A percentile compares a stretch with the other conserved stretches of the same genome.
Evolutionary conservation across 2,888 invertebrate species (phyloP).

Genomic region (Campoplex capitator): DNA sequence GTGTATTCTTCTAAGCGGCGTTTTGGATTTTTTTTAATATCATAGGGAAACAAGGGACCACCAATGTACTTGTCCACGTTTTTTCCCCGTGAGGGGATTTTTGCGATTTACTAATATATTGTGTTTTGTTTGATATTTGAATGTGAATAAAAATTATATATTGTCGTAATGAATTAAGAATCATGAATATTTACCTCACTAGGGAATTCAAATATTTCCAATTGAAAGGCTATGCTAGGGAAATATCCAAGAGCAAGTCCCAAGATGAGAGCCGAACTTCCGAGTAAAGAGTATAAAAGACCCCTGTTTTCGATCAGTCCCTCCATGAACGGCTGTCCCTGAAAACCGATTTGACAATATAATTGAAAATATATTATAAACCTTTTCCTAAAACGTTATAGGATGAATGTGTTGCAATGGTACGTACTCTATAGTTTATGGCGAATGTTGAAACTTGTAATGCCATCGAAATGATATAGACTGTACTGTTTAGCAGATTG

Average conservation of each 20-base stretch:
- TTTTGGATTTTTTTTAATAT: too few relatives aligned
- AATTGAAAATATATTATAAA: not conserved
- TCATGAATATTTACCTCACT: slow-evolving; percentile 89
- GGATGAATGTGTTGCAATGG: not conserved
- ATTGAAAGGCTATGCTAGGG: slow-evolving; percentile 94
- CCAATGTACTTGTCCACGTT: too few relatives aligned
- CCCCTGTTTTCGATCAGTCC: slow-evolving; percentile 96
- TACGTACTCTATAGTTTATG: slow-evolving; percentile 97
- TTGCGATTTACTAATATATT: too few relatives aligned
- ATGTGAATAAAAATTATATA: not conserved
- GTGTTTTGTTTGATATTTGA: too few relatives aligned
- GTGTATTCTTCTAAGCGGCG: too few relatives aligned
- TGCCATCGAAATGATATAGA: slow-evolving; percentile 99
- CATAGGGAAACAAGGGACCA: too few relatives aligned
- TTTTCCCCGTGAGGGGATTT: too few relatives aligned
- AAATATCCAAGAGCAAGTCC: slow-evolving; percentile 93
- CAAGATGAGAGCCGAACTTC: slow-evolving; percentile 93
- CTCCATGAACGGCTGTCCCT: slow-evolving; percentile 99
- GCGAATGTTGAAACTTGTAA: slow-evolving; percentile 99
- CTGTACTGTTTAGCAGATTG: slow-evolving; percentile 98
- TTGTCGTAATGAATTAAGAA: not conserved
- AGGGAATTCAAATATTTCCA: slow-evolving; percentile 98
- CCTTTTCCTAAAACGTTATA: not conserved
- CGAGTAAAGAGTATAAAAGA: slow-evolving; percentile 94
- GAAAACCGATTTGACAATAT: not conserved